Evolutionary conservation across 2,113 vertebrate genomes (phyloP).

Genomic region (Cisticola juncidis): DNA sequence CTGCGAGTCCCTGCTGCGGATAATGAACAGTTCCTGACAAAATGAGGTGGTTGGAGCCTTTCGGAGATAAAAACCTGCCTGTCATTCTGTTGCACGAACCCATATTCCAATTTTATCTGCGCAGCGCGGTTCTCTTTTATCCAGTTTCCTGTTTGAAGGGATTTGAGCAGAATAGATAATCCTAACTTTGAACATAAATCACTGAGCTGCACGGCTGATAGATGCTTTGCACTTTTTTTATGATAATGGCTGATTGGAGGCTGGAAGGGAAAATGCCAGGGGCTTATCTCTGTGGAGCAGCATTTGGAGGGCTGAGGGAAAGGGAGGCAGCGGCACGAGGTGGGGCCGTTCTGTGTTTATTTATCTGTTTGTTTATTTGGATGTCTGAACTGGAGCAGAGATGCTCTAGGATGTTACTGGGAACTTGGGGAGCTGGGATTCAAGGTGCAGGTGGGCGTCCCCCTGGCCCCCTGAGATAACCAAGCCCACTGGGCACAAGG

Average conservation of each 20-base stretch:
- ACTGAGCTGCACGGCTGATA: slow-evolving; percentile 77
- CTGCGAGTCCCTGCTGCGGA: neutral
- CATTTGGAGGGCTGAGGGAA: slow-evolving; percentile 38
- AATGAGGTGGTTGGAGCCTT: slow-evolving; percentile 65
- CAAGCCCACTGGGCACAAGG: neutral
- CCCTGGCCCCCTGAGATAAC: rapidly evolving
- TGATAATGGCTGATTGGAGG: slow-evolving; percentile 87
- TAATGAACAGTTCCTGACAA: slow-evolving; percentile 68
- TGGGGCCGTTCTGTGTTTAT: neutral
- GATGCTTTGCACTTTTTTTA: slow-evolving; percentile 88
- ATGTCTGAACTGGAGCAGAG: neutral
- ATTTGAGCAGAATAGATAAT: slow-evolving; percentile 94
- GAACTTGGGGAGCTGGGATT: neutral
- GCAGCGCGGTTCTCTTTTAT: slow-evolving; percentile 81
- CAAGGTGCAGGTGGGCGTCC: neutral
- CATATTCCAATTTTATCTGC: slow-evolving; percentile 82
- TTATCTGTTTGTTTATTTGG: neutral
- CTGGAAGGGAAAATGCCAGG: slow-evolving; percentile 82
- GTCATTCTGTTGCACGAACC: slow-evolving; percentile 64
- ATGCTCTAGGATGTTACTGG: neutral
- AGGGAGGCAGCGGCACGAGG: neutral
- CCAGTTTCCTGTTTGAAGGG: slow-evolving; percentile 90
- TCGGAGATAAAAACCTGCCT: slow-evolving; percentile 69
- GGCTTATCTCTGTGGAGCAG: slow-evolving; percentile 91
- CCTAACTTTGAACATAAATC: slow-evolving; percentile 96